phyloP scores from a whole-genome alignment of 2,888 invertebrate species.

The Germaria angustata region DNA sequence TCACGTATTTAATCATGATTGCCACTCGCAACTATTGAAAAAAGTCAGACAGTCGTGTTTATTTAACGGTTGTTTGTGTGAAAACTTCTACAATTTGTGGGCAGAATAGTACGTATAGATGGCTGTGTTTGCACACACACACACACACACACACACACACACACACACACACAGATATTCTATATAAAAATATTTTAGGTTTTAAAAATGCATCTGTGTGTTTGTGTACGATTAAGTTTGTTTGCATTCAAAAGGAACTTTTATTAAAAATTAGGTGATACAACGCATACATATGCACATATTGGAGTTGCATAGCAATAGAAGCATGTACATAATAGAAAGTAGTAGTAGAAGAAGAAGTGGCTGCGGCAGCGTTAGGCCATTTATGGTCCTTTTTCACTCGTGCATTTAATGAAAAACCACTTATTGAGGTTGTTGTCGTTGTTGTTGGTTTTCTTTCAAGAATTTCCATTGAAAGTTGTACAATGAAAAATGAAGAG shows the following conservation, averaged over 20 bases:
- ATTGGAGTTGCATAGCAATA: not conserved
- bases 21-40: conserved; percentile 34
- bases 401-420: conserved; percentile 23
- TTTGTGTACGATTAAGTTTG: conserved; percentile 10
- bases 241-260: conserved; percentile 47
- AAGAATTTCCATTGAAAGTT: conserved; percentile 46
- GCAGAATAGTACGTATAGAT: not conserved
- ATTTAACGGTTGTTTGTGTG: conserved; percentile 65
- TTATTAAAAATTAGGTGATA: conserved; percentile 59
- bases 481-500: conserved; percentile 40
- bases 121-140: not conserved
- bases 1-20: conserved; percentile 51
- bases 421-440: conserved; percentile 5
- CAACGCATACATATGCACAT: conserved; percentile 11
- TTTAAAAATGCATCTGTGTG: not conserved
- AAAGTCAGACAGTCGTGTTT: conserved; percentile 40
- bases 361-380: not conserved
- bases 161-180: not conserved
- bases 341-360: not conserved
- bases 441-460: conserved; percentile 30
- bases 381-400: conserved; percentile 41
- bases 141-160: not conserved
- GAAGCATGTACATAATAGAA: not conserved
- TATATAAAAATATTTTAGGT: not conserved
- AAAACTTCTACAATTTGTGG: conserved; percentile 28